phyloP scores from a whole-genome alignment of 1,140 invertebrate genomes.

The Elysia chlorotica region DNA sequence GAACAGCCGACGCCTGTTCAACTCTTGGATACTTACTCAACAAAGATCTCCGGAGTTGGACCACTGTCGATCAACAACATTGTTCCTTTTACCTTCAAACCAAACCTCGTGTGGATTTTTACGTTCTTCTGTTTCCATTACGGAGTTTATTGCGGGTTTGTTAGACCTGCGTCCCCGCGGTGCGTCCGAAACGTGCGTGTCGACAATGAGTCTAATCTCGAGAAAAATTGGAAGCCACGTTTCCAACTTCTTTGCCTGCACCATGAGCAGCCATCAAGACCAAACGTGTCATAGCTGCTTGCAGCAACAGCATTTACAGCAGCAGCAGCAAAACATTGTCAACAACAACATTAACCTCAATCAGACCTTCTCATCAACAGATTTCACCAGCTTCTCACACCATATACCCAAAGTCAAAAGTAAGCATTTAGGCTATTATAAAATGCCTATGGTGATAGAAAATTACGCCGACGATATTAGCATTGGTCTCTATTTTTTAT shows the following conservation, averaged over 20 bases:
- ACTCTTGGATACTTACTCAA: neutral
- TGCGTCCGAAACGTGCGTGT: neutral
- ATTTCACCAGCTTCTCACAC: neutral
- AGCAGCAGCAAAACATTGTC: slow-evolving; percentile 8
- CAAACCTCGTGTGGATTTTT: neutral
- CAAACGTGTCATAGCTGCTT: neutral
- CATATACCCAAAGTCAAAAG: slow-evolving; percentile 10
- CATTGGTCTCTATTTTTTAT: no score
- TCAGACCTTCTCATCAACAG: neutral
- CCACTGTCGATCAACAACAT: no score
- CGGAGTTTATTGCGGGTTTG: slow-evolving; percentile 8
- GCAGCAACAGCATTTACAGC: neutral
- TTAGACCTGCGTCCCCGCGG: no score
- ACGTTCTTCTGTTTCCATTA: slow-evolving; percentile 6
- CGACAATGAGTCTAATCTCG: neutral
- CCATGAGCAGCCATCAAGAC: slow-evolving; percentile 2
- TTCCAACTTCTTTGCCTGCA: slow-evolving; percentile 3
- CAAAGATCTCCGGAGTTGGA: no score
- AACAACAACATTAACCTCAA: slow-evolving; percentile 20
- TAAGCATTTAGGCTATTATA: no score
- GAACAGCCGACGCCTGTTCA: no score
- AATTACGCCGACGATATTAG: no score
- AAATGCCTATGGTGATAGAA: no score
- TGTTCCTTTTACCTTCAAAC: neutral
- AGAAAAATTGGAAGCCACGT: neutral